Percentiles rank a stretch among this genome's conserved stretches.
These are phyloP conservation scores for Probaryconus sp. DNA, from an alignment of 1,140 invertebrate genomes.

Conservation along the genomic window DNA sequence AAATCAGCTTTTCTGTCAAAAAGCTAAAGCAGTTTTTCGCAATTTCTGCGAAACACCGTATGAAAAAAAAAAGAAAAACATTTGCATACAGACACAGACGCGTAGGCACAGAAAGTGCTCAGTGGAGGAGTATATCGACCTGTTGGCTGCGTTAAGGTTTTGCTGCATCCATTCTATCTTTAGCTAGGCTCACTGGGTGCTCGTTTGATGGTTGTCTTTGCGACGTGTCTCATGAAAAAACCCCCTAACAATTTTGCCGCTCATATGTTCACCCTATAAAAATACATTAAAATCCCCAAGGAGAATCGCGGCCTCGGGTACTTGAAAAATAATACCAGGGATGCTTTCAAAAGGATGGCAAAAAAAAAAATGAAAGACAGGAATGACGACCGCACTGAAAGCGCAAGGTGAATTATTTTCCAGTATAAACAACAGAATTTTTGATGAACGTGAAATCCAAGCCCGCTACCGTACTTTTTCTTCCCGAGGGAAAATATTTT, in stretches of 20 bases:
- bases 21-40: conserved; percentile 4
- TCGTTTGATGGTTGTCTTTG: conserved; percentile 36
- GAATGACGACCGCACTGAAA: not conserved
- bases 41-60: not conserved
- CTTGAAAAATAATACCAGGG: conserved; percentile 54
- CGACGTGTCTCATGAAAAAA: conserved; percentile 11
- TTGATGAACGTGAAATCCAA: not conserved
- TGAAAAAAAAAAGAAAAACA: conserved; percentile 18
- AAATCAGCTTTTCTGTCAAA: not conserved
- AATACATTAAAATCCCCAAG: conserved; percentile 47
- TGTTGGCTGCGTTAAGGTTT: conserved; percentile 68
- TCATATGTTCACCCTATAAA: conserved; percentile 53
- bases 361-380: conserved; percentile 17
- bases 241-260: conserved; percentile 29
- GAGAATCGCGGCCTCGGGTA: conserved; percentile 36
- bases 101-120: conserved; percentile 59
- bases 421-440: conserved; percentile 29
- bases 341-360: conserved; percentile 16
- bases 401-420: conserved; percentile 16
- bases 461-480: no score
- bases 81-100: conserved; percentile 17
- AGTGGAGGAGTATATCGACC: conserved; percentile 69
- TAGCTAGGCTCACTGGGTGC: conserved; percentile 59
- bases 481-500: no score
- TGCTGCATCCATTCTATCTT: conserved; percentile 72